A percentile compares a stretch with the other conserved stretches of the same genome.
phyloP scores from a whole-genome alignment of 2,797 vertebrate genomes.

The Anolis apletophallus region DNA sequence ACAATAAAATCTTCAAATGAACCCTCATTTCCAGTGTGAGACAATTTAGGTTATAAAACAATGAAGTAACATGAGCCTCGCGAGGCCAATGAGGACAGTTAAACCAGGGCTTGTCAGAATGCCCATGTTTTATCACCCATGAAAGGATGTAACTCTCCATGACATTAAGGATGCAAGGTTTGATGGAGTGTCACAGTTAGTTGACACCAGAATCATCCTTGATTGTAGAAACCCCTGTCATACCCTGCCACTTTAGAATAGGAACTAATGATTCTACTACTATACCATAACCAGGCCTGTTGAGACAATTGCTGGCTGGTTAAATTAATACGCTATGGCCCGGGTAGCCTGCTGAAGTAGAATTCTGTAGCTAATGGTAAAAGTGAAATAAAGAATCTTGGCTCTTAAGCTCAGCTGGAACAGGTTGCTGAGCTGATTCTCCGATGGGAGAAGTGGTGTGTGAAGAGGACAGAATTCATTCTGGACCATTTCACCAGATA shows the following conservation, averaged over 20 bases:
- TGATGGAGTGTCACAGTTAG: constrained; percentile 84
- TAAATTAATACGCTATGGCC: constrained; percentile 69
- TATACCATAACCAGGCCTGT: constrained; percentile 67
- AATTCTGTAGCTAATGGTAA: constrained; percentile 55
- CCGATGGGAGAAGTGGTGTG: constrained; percentile 51
- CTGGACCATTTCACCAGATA: constrained; percentile 31
- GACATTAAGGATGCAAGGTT: constrained; percentile 80
- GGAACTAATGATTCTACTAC: constrained; percentile 75
- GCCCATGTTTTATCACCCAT: constrained; percentile 80
- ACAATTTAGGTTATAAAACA: constrained; percentile 81
- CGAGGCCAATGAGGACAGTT: constrained; percentile 80
- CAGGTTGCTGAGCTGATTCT: constrained; percentile 42
- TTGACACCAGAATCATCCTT: constrained; percentile 80
- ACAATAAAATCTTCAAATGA: constrained; percentile 82
- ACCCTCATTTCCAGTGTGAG: constrained; percentile 79
- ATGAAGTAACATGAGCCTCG: constrained; percentile 78
- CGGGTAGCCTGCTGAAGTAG: constrained; percentile 57
- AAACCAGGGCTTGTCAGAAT: constrained; percentile 76
- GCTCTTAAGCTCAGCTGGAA: constrained; percentile 36
- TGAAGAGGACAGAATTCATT: constrained; percentile 38
- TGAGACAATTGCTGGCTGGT: constrained; percentile 59
- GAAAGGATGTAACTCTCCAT: constrained; percentile 79
- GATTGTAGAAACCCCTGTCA: constrained; percentile 77
- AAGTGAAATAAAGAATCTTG: constrained; percentile 37
- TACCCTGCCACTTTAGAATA: constrained; percentile 75